Evolutionary conservation across 2,888 invertebrate genomes (phyloP), one percentile per base, ranked within the genome.

Genomic region (Clitarchus hookeri): DNA sequence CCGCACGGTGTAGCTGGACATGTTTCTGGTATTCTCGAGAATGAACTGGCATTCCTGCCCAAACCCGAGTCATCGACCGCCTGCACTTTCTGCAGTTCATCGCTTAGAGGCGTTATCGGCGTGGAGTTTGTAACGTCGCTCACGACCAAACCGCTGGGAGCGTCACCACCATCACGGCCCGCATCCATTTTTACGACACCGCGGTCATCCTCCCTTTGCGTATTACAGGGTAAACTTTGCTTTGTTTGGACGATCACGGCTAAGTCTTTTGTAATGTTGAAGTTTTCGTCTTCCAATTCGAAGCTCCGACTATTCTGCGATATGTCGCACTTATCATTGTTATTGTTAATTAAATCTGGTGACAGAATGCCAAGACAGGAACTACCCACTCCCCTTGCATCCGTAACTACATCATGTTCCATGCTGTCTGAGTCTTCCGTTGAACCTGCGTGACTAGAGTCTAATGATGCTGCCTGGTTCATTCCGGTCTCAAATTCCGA

Each of bases 301-400:
- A 44, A 82, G 36, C 27, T 44, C n/a, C 36, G 44, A 44, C 27
- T 82, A 23, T 36, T 11, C 27, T 36, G 36, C 82, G 82, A 44
- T 27, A 82, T 19, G 82, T 82, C 44, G 19, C 36, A 23, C 36
- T 44, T 36, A 27, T 82, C 16, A 82, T 19, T 27, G 82, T 82
- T 82, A 82, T 82, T 82, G 23, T 82, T 82, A 36, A 82, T 36
- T 25, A 23, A 36, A 36, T 82, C 82, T 82, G 82, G 82, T 0
- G 82, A 82, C 44, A 44, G 82, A 82, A 27, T 82, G n/a, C 44
- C n/a, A 19, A 65, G 65, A n/a, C 65, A 65, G 65, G 65, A 65
- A 65, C 65, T n/a, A 65, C n/a, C 23, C 8, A 65, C 8, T 65
- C 16, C 65, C 23, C 16, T 65, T n/a, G 65, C 65, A 65, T 65